Evolutionary conservation across 2,113 vertebrate species (phyloP), one percentile per base, ranked within the genome.

Genomic region (Larimichthys polyactis): DNA sequence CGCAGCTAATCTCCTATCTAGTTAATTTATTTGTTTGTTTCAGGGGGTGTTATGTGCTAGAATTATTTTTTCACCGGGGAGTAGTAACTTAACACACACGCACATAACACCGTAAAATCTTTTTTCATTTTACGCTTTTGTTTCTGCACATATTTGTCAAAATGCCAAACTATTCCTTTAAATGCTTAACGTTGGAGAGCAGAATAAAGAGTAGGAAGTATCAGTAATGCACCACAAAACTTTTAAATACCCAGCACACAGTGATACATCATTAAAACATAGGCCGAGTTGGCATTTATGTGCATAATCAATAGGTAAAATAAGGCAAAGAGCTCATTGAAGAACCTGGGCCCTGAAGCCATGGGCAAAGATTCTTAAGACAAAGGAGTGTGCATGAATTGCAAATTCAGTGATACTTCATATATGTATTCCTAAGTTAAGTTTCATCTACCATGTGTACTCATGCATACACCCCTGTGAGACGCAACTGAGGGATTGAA

Each of bases 271-370:
- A 82, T 75, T 86, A 73, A 78, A 77, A 86, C 49, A 51, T 19
- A 11, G 58, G 3, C 29, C 5, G 15, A 22, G 27, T 27, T 84
- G 78, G 49, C 81, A 82, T 82, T 84, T 29, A 51, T 40, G 20
- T 75, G 76, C 75, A 86, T 88, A 89, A 88, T 89, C 81, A 80
- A 63, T 66, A 66, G 11, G 27, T 78, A 24, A 78, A 81, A 81
- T 68, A 70, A 58, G 22, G 27, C 12, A 27, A 29, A 49, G 9
- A 15, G 24, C 20, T 78, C 46, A 77, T 69, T 82, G 7, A 84
- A 48, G 43, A 59, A 60, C 69, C 15, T 54, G 10, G 51, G 72
- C 32, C 8, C 2, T 67, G 27, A 73, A 67, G 54, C 36, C 59
- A 24, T 14, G 36, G 44, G 36, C 22, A 59, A 27, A 27, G 58